Conservation (phyloP, 2,113 vertebrate species). For the Grammomys dolichurus region DNA sequence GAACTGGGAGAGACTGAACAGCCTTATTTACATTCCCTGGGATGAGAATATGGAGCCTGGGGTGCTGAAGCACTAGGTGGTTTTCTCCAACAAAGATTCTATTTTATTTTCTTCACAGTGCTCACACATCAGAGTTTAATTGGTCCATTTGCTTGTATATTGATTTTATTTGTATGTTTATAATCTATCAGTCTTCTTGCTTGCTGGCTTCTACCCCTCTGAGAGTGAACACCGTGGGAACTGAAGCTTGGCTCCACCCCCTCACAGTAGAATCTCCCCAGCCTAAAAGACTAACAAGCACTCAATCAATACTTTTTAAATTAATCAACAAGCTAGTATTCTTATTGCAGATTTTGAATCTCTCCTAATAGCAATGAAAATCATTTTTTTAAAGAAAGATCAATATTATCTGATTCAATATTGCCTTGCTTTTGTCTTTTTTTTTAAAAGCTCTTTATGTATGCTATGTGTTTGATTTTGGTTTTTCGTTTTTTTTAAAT, state of each 20-base stretch:
- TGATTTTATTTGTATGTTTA: constrained; percentile 57
- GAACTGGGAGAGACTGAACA: constrained; percentile 2
- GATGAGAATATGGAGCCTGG: constrained; percentile 13
- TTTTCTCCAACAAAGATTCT: constrained; percentile 48
- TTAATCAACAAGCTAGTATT: constrained; percentile 32
- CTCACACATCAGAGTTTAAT: neutral
- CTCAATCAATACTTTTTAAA: constrained; percentile 56
- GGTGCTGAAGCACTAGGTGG: constrained; percentile 22
- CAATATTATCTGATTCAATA: neutral
- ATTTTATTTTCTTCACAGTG: constrained; percentile 39
- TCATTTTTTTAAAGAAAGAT: constrained; percentile 47
- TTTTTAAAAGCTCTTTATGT: neutral
- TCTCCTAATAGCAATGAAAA: constrained; percentile 41
- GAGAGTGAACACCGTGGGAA: constrained; percentile 3
- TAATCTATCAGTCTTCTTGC: constrained; percentile 9
- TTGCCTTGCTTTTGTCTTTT: neutral
- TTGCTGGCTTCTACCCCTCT: neutral
- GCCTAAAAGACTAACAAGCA: constrained; percentile 32
- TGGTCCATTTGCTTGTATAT: constrained; percentile 35
- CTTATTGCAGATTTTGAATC: constrained; percentile 37
- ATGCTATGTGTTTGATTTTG: neutral
- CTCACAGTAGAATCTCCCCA: neutral
- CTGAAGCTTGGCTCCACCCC: constrained; percentile 9
- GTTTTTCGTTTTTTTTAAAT: neutral
- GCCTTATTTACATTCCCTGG: constrained; percentile 26